Percentiles rank a stretch among this genome's conserved stretches.
These are phyloP conservation scores for Neomorphus geoffroyi DNA, from an alignment of 2,797 vertebrate genomes.

Conservation along the genomic window DNA sequence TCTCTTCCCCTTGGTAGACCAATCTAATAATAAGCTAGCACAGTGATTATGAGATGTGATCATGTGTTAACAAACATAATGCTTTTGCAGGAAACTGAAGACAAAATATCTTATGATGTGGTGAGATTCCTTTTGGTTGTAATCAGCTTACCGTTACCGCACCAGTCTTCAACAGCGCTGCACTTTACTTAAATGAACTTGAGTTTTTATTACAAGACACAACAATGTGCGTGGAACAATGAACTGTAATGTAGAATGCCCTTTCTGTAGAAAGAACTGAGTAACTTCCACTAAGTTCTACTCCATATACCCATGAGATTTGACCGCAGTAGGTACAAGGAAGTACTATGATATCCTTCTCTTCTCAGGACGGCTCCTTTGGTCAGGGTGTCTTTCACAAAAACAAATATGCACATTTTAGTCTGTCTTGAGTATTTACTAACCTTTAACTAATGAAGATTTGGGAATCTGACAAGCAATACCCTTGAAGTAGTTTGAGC, in stretches of 20 bases:
- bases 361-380: background rate
- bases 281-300: background rate
- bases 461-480: slow-evolving; percentile 82
- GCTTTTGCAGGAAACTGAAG: background rate
- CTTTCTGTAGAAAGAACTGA: background rate
- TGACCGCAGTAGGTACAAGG: background rate
- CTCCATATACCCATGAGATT: background rate
- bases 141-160: background rate
- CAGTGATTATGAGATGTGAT: background rate
- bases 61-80: background rate
- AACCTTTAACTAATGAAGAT: slow-evolving; percentile 52
- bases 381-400: background rate
- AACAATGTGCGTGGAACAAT: background rate
- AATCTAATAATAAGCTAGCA: background rate
- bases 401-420: background rate
- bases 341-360: background rate
- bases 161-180: background rate
- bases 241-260: background rate
- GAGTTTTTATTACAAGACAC: background rate
- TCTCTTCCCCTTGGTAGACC: background rate
- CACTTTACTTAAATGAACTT: background rate
- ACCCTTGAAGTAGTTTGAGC: slow-evolving; percentile 78
- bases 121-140: background rate
- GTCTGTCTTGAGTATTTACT: slow-evolving; percentile 1
- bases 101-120: background rate